Evolutionary conservation across 2,113 vertebrate species (phyloP).

Genomic region (Hymenochirus boettgeri): DNA sequence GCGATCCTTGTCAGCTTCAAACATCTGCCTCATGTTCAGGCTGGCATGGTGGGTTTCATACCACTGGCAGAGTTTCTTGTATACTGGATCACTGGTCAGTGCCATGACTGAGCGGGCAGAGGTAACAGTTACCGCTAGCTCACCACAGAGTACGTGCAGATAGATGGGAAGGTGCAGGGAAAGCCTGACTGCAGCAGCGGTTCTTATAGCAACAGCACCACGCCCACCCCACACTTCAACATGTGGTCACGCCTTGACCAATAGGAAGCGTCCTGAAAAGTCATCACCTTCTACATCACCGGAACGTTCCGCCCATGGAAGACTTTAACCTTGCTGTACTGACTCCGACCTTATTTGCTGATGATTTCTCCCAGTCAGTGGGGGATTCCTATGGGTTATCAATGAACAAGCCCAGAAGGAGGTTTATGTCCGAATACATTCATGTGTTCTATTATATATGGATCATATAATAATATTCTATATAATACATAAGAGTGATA

Average conservation of each 20-base stretch:
- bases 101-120: slow-evolving; percentile 58
- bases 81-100: slow-evolving; percentile 73
- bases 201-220: slow-evolving; percentile 13
- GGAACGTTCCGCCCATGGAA: neutral
- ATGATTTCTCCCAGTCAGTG: too few species aligned
- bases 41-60: slow-evolving; percentile 63
- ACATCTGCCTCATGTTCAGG: slow-evolving; percentile 81
- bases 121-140: neutral
- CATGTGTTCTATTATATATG: too few species aligned
- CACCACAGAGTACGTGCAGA: neutral
- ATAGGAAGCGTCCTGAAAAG: neutral
- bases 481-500: too few species aligned
- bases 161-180: neutral
- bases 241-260: neutral
- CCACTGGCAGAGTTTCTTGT: slow-evolving; percentile 79
- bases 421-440: too few species aligned
- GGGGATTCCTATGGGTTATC: too few species aligned
- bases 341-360: too few species aligned
- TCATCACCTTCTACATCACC: neutral
- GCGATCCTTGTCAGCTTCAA: slow-evolving; percentile 75
- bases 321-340: too few species aligned
- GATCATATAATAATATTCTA: too few species aligned
- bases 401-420: too few species aligned
- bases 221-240: neutral
- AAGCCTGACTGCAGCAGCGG: neutral